phyloP scores from a whole-genome alignment of 2,113 vertebrate genomes.

The Microcebus murinus region DNA sequence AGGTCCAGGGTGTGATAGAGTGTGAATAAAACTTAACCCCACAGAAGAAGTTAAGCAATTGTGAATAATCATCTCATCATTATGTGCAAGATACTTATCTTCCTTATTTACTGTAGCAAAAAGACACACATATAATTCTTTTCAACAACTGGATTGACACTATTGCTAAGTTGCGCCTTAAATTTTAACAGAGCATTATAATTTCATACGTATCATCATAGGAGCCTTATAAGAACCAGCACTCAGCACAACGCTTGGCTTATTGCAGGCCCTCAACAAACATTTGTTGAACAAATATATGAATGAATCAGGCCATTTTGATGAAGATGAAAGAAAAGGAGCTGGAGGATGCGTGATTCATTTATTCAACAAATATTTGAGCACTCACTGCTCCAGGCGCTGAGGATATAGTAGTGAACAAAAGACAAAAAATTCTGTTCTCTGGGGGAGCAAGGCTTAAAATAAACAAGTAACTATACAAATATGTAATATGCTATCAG shows the following conservation, averaged over 20 bases:
- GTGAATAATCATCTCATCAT: neutral
- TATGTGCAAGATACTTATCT: neutral
- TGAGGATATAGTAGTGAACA: neutral
- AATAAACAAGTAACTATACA: neutral
- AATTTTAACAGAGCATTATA: neutral
- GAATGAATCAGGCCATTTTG: neutral
- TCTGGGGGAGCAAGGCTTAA: neutral
- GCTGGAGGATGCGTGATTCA: neutral
- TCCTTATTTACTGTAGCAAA: neutral
- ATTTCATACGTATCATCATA: neutral
- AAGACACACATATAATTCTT: neutral
- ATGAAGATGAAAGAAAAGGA: neutral
- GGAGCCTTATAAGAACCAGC: neutral
- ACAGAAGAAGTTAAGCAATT: neutral
- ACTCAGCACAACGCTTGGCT: neutral
- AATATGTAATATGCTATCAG: neutral
- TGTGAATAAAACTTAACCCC: neutral
- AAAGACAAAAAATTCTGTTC: neutral
- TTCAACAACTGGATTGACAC: neutral
- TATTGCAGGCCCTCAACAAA: slow-evolving; percentile 35
- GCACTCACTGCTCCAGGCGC: neutral
- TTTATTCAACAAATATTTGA: slow-evolving; percentile 26
- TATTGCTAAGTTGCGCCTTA: neutral
- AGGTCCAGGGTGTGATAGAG: neutral
- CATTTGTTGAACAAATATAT: slow-evolving; percentile 44